Evolutionary conservation across 2,888 invertebrate species (phyloP), one percentile per base, ranked within the genome.

Genomic region (Drosophila rubida): DNA sequence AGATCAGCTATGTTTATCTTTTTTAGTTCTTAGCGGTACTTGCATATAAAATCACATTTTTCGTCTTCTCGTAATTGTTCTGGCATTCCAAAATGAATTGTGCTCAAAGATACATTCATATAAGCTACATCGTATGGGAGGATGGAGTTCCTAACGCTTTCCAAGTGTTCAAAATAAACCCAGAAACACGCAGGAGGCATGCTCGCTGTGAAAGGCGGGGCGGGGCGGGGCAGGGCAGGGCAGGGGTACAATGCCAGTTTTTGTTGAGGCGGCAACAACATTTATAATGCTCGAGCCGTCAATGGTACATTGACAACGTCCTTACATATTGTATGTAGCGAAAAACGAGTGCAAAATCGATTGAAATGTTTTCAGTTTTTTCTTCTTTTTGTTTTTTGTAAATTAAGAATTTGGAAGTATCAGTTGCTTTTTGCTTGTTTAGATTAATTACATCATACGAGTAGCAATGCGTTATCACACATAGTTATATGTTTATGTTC

Each of bases 31-130:
- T 42, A 39, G 50, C 49, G 50, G 41, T 57, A 46, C 53, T 65
- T 58, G 68, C 66, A 67, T 68, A 50, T 46, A 50, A 54, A 67
- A 67, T 67, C 69, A 67, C 66, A 67, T 67, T 67, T 25, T 53
- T 57, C 48, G 49, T 45, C 48, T 5, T 58, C 50, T 66, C 49
- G 45, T 45, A 59, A 42, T 37, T 67, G 42, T 66, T 63, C 32
- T 54, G 66, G 27, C 53, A 25, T 46, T 46, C 14, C 6, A 57
- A 57, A 25, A n/a, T 37, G 4, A 57, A 37, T 25, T 37, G 37
- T 37, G 55, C 23, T 49, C 49, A 22, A 35, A 19, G 30, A 30
- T 22, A 32, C 19, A 32, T 19, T 11, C 16, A 16, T 48, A 32
- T 49, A 32, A 13, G 32, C 48, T n/a, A 19, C 32, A 32, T 32